Percentiles rank a stretch among this genome's conserved stretches.
These are phyloP conservation scores for Coendou prehensilis DNA, from an alignment of 2,797 vertebrate genomes.

Conservation along the genomic window DNA sequence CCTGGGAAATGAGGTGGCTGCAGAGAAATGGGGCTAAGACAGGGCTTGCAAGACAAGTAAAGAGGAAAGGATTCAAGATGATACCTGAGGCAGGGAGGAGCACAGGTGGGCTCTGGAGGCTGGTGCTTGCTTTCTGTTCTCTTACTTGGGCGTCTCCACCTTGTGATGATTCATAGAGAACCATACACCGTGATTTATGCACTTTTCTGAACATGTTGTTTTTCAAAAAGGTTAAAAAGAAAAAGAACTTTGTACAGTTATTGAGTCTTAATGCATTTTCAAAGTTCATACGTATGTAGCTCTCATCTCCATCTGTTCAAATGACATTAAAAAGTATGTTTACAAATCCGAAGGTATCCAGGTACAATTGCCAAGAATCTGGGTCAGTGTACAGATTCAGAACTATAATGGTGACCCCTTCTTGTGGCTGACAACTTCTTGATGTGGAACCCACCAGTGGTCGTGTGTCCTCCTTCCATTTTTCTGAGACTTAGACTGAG, in stretches of 20 bases:
- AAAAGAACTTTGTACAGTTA: slow-evolving; percentile 12
- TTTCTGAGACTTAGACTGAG: not conserved
- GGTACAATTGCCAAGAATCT: slow-evolving; percentile 5
- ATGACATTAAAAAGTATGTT: slow-evolving; percentile 32
- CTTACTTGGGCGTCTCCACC: not conserved
- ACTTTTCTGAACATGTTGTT: slow-evolving; percentile 7
- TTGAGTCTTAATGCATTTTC: slow-evolving; percentile 56
- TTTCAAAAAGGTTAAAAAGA: slow-evolving; percentile 62
- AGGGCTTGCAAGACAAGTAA: not conserved
- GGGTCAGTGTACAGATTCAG: not conserved
- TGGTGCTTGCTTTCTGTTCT: not conserved
- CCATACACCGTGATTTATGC: not conserved
- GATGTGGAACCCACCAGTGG: not conserved
- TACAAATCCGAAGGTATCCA: slow-evolving; percentile 30
- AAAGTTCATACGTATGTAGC: slow-evolving; percentile 38
- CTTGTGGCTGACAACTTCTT: not conserved
- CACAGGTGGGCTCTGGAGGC: not conserved
- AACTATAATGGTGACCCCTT: not conserved
- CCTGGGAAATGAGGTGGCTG: not conserved
- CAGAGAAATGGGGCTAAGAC: not conserved
- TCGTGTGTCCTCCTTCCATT: not conserved
- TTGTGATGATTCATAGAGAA: not conserved
- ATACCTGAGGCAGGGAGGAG: not conserved
- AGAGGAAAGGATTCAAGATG: not conserved
- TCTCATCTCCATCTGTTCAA: slow-evolving; percentile 44